Percentiles rank a stretch among this genome's conserved stretches.
Evolutionary conservation across 2,113 vertebrate species (phyloP).

Genomic region (Sapajus apella): DNA sequence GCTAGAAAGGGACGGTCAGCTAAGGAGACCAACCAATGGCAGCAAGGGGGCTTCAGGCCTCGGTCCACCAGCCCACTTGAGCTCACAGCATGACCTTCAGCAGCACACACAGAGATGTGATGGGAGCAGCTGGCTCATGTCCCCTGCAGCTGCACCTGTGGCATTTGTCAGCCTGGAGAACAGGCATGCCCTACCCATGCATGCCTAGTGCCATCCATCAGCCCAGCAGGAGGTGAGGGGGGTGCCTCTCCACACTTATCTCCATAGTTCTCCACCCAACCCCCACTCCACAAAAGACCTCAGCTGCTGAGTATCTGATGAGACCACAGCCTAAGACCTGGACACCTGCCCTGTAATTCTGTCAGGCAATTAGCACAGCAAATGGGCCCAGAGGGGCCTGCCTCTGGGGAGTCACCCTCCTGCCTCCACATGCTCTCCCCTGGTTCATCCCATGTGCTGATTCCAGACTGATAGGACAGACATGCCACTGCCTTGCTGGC

Average conservation of each 20-base stretch:
- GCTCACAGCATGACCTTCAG: slow-evolving; percentile 64
- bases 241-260: not conserved
- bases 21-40: not conserved
- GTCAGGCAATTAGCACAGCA: slow-evolving; percentile 74
- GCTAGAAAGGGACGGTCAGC: not conserved
- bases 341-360: slow-evolving; percentile 70
- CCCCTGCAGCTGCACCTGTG: slow-evolving; percentile 66
- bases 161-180: slow-evolving; percentile 66
- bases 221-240: slow-evolving; percentile 50
- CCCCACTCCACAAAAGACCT: slow-evolving; percentile 18
- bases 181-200: slow-evolving; percentile 1
- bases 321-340: slow-evolving; percentile 63
- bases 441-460: not conserved
- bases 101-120: slow-evolving; percentile 27
- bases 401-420: slow-evolving; percentile 33
- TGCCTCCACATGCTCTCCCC: slow-evolving; percentile 4
- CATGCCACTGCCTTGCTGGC: not conserved
- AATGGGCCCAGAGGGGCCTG: slow-evolving; percentile 65
- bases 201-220: slow-evolving; percentile 59
- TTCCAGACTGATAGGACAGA: not conserved
- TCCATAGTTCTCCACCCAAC: not conserved
- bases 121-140: slow-evolving; percentile 67
- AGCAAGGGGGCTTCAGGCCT: not conserved
- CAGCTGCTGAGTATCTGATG: slow-evolving; percentile 24
- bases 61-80: not conserved